Percentiles rank a stretch among this genome's conserved stretches.
Conservation (phyloP, 2,113 vertebrate species). For the Azemiops feae region DNA sequence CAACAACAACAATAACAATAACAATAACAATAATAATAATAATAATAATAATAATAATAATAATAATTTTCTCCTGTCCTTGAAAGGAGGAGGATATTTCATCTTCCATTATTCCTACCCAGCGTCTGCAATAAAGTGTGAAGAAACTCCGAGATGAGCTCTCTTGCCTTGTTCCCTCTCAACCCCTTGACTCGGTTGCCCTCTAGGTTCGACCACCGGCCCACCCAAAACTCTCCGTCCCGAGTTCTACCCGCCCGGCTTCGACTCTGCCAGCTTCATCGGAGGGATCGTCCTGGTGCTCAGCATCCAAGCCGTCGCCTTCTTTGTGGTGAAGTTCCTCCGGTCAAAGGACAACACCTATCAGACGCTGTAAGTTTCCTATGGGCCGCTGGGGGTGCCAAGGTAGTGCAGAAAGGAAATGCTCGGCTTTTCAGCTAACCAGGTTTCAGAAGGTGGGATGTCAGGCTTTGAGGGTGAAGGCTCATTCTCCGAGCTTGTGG, state of each 20-base stretch:
- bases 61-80: not conserved
- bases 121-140: not conserved
- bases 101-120: not conserved
- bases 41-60: no score
- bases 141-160: accelerated
- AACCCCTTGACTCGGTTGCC: accelerated
- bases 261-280: slow-evolving; percentile 88
- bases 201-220: slow-evolving; percentile 23
- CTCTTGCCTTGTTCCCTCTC: not conserved
- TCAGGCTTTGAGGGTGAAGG: no score
- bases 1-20: no score
- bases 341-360: slow-evolving; percentile 90
- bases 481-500: no score
- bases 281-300: slow-evolving; percentile 89
- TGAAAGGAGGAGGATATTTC: not conserved
- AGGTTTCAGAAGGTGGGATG: not conserved
- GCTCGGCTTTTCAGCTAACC: not conserved
- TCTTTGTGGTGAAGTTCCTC: slow-evolving; percentile 87
- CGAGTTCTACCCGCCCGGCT: slow-evolving; percentile 77
- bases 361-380: slow-evolving; percentile 90
- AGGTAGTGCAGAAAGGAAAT: no score
- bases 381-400: accelerated
- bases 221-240: slow-evolving; percentile 49
- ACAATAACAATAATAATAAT: no score
- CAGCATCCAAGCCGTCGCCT: slow-evolving; percentile 79